Evolutionary conservation across 2,888 invertebrate species (phyloP).

Genomic region (Nomada lathburiana): DNA sequence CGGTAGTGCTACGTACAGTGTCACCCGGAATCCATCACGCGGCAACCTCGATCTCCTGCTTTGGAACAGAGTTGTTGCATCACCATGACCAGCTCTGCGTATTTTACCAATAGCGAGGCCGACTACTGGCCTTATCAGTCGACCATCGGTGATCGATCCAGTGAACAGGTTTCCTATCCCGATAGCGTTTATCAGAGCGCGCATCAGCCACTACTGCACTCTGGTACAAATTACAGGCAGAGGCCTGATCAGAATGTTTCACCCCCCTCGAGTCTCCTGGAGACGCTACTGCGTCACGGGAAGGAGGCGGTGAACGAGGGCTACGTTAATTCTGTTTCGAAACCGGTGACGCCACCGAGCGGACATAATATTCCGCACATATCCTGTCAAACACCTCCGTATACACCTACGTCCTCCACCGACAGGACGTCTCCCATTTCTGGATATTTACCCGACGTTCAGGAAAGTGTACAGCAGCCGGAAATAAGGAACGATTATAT

Average conservation of each 20-base stretch:
- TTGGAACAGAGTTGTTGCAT: too few relatives aligned
- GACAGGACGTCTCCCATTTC: constrained; percentile 72
- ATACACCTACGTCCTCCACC: constrained; percentile 73
- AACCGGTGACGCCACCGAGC: constrained; percentile 17
- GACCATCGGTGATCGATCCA: constrained; percentile 47
- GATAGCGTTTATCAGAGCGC: constrained; percentile 35
- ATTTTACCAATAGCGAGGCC: constrained; percentile 66
- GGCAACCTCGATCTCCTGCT: neutral
- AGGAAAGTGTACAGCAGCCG: constrained; percentile 56
- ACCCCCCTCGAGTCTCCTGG: constrained; percentile 71
- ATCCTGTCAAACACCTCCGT: constrained; percentile 73
- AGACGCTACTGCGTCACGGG: constrained; percentile 75
- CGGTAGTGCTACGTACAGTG: constrained; percentile 1
- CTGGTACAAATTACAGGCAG: constrained; percentile 4
- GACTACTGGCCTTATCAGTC: constrained; percentile 74
- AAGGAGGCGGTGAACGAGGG: constrained; percentile 70
- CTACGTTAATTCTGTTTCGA: constrained; percentile 46
- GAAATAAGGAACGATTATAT: constrained; percentile 21
- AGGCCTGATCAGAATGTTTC: neutral
- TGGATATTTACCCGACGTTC: constrained; percentile 62
- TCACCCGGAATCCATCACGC: neutral
- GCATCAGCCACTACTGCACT: constrained; percentile 44
- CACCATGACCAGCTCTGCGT: constrained; percentile 74
- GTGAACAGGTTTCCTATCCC: constrained; percentile 52
- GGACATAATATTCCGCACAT: constrained; percentile 51